phyloP scores from a whole-genome alignment of 2,797 vertebrate genomes.

The Neopelma chrysocephalum region DNA sequence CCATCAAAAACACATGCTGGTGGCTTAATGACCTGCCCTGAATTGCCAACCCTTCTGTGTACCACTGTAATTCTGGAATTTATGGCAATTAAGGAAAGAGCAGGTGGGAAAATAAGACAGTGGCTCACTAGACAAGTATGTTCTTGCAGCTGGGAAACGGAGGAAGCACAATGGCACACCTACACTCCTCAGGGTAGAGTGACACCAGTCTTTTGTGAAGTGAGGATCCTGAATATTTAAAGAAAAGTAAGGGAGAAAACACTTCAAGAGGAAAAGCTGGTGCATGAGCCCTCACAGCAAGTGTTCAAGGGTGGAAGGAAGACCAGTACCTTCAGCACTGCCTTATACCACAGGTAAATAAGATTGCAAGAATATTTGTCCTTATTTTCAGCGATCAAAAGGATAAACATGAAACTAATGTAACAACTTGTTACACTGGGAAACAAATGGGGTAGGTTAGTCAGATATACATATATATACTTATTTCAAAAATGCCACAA shows the following conservation, averaged over 20 bases:
- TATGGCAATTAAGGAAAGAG: background rate
- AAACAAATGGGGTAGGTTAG: background rate
- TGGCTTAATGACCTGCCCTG: background rate
- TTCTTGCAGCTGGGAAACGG: background rate
- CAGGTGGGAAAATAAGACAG: background rate
- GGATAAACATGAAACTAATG: background rate
- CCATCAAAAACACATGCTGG: rapidly evolving
- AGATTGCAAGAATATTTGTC: background rate
- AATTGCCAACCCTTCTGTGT: background rate
- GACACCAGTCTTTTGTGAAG: background rate
- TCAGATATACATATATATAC: background rate
- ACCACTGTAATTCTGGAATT: rapidly evolving
- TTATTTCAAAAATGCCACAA: background rate
- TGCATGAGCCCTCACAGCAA: background rate
- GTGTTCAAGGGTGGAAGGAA: background rate
- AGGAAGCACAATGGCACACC: background rate
- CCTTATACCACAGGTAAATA: background rate
- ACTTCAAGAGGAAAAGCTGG: background rate
- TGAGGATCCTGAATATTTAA: background rate
- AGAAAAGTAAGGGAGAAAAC: background rate
- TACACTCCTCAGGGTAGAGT: background rate
- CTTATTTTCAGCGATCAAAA: background rate
- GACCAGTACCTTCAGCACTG: background rate
- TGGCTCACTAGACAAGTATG: background rate
- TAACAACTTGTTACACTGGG: background rate